Evolutionary conservation across 2,888 invertebrate species (phyloP).

Genomic region (Amiota minor): DNA sequence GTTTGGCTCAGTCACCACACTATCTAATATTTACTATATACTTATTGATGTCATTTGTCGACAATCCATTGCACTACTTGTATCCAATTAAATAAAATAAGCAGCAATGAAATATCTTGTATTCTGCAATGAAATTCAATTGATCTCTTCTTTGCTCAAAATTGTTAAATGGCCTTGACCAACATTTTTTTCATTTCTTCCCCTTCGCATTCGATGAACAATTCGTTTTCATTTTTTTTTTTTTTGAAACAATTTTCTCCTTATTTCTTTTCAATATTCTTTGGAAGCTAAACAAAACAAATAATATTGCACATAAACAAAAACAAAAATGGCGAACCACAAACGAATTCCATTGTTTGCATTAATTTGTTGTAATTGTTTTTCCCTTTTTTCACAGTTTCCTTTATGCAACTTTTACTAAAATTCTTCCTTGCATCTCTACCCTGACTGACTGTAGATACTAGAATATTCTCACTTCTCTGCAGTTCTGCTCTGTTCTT

Average conservation of each 20-base stretch:
- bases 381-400: conserved; percentile 2
- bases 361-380: conserved; percentile 63
- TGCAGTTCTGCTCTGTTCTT: not conserved
- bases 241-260: not conserved
- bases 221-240: not conserved
- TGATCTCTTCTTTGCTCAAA: not conserved
- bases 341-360: conserved; percentile 49
- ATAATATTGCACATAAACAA: not conserved
- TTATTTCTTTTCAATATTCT: not conserved
- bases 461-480: not conserved
- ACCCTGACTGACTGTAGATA: no score
- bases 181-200: not conserved
- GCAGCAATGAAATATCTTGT: no score
- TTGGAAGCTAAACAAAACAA: not conserved
- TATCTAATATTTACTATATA: no score
- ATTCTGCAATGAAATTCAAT: no score
- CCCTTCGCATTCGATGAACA: not conserved
- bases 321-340: conserved; percentile 16
- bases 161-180: not conserved
- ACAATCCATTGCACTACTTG: no score
- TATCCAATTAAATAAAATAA: no score
- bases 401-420: not conserved
- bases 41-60: no score
- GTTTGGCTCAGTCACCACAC: no score
- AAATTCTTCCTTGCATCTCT: not conserved